Evolutionary conservation across 2,888 invertebrate species (phyloP).

Genomic region (Watsonalla cultraria): DNA sequence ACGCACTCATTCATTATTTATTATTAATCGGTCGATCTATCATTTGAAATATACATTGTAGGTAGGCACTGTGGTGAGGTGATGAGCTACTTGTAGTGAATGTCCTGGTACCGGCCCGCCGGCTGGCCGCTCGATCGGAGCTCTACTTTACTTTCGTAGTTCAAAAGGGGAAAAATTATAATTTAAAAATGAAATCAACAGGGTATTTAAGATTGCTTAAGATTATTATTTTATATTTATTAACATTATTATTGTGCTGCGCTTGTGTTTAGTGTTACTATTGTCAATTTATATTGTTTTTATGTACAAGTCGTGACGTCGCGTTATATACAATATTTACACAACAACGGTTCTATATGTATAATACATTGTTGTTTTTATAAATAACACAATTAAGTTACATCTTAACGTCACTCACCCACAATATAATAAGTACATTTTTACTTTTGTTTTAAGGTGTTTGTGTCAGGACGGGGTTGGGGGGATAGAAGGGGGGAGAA

Average conservation of each 20-base stretch:
- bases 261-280: conserved; percentile 47
- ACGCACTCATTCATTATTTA: background rate
- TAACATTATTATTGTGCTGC: conserved; percentile 44
- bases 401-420: too few species aligned
- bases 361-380: too few species aligned
- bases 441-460: too few species aligned
- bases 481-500: background rate
- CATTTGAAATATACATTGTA: too few species aligned
- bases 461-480: too few species aligned
- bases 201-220: conserved; percentile 78
- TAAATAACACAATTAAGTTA: background rate
- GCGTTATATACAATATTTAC: background rate
- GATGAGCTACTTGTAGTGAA: too few species aligned
- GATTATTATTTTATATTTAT: conserved; percentile 75
- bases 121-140: conserved; percentile 24
- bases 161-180: conserved; percentile 46
- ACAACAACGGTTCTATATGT: background rate
- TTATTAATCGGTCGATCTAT: background rate
- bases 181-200: conserved; percentile 72
- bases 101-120: conserved; percentile 1
- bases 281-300: conserved; percentile 22
- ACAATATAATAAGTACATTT: too few species aligned
- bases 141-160: conserved; percentile 36
- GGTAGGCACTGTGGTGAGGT: too few species aligned
- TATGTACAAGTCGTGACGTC: conserved; percentile 12